A percentile compares a stretch with the other conserved stretches of the same genome.
Conservation (phyloP, 2,797 vertebrate genomes). For the Antennarius maculatus region DNA sequence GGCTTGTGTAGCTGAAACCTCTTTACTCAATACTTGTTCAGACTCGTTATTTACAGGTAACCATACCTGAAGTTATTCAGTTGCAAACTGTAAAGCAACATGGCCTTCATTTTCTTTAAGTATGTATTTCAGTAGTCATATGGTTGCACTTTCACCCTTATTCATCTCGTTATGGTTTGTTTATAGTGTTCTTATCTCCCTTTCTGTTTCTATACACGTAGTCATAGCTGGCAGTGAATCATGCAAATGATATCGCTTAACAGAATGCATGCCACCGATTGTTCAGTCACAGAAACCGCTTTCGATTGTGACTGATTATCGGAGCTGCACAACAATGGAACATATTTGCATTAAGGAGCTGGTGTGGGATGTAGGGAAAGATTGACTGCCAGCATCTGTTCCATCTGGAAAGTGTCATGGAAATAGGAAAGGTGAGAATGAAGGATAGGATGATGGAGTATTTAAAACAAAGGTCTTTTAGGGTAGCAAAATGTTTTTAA, state of each 20-base stretch:
- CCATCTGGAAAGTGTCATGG: slow-evolving; percentile 6
- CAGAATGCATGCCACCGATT: not conserved
- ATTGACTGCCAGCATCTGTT: slow-evolving; percentile 3
- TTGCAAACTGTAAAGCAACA: too few species aligned
- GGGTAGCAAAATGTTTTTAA: not conserved
- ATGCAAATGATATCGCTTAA: not conserved
- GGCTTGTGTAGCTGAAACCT: slow-evolving; percentile 5
- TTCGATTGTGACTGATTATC: slow-evolving; percentile 3
- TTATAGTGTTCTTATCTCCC: too few species aligned
- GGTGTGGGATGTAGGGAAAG: not conserved
- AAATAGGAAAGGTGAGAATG: not conserved
- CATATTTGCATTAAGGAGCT: slow-evolving; percentile 18
- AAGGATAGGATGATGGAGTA: slow-evolving; percentile 1
- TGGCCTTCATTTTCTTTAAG: not conserved
- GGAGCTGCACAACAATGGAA: not conserved
- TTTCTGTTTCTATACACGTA: not conserved
- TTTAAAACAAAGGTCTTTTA: not conserved
- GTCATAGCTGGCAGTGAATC: not conserved
- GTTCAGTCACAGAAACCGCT: not conserved
- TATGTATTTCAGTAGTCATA: not conserved
- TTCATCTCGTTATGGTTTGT: not conserved
- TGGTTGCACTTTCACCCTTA: not conserved
- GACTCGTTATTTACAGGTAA: too few species aligned
- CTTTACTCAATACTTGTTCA: slow-evolving; percentile 18
- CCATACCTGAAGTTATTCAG: too few species aligned